Evolutionary conservation across 2,888 invertebrate genomes (phyloP), one percentile per base, ranked within the genome.

Genomic region (Lapara coniferarum): DNA sequence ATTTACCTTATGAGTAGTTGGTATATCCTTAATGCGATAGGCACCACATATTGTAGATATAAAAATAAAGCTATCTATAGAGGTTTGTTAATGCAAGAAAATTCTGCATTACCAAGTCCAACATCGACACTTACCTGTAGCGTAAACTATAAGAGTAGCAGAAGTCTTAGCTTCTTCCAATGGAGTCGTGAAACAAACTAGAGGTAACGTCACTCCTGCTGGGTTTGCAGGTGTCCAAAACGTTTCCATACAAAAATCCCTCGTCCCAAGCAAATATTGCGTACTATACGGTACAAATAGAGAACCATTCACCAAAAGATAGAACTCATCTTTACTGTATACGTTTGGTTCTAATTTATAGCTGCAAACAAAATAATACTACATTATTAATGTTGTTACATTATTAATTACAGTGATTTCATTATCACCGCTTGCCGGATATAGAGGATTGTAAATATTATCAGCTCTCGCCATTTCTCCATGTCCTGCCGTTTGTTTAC

Each of bases 221-320:
- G 93, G 93, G 66, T 85, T 85, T 0, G 90, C 81, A 71, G 89
- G 88, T 69, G 88, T 92, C 83, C 88, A 94, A 75, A 95, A 94
- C 0, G 94, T 86, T 79, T 96, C 95, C 94, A 95, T 95, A 78
- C 95, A 96, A 80, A 94, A 96, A 74, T 95, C 94, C 68, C 89
- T 89, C 0, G 94, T 93, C 12, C 88, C 87, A 55, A 95, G 83
- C 77, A 95, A 84, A n/a, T 83, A 82, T 0, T 93, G 93, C 37
- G 85, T 77, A 59, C 88, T 89, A 75, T 85, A 89, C 0, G 95
- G 95, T 16, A 93, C 92, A 75, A 94, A 94, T 59, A 96, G 86
- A 0, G 95, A 94, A 25, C 96, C 96, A 75, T 95, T 95, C 44
- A 90, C 81, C 73, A 95, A 82, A 52, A 96, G 89, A 78, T 95